phyloP scores from a whole-genome alignment of 2,113 vertebrate genomes.

The Coptodon rendalli region DNA sequence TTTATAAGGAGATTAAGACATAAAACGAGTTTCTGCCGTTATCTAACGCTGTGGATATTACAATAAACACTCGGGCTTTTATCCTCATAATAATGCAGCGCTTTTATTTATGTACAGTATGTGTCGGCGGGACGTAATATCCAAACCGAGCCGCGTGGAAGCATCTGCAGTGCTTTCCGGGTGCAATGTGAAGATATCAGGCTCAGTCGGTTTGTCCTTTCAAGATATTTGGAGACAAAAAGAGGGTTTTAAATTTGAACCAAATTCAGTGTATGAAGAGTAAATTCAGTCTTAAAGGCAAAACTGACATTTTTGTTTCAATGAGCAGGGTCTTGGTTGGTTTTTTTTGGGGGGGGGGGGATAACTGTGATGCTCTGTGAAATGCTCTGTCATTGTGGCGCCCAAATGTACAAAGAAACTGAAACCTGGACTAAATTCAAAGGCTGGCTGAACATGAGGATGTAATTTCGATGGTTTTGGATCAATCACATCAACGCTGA shows the following conservation, averaged over 20 bases:
- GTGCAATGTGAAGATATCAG: neutral
- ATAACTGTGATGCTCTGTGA: neutral
- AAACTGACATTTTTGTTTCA: neutral
- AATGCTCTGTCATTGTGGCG: neutral
- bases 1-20: slow-evolving; percentile 41
- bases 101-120: neutral
- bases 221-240: neutral
- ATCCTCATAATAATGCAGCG: neutral
- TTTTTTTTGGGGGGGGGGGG: neutral
- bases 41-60: slow-evolving; percentile 9
- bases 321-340: neutral
- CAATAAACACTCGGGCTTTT: neutral
- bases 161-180: neutral
- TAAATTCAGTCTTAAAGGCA: neutral
- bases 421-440: neutral
- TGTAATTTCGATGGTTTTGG: neutral
- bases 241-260: neutral
- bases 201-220: neutral
- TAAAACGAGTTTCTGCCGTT: slow-evolving; percentile 5
- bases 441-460: neutral
- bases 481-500: neutral
- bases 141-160: neutral
- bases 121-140: neutral
- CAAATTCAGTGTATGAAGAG: neutral
- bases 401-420: neutral